Evolutionary conservation across 2,888 invertebrate species (phyloP), one percentile per base, ranked within the genome.

Genomic region (Parapristionchus giblindavisi): DNA sequence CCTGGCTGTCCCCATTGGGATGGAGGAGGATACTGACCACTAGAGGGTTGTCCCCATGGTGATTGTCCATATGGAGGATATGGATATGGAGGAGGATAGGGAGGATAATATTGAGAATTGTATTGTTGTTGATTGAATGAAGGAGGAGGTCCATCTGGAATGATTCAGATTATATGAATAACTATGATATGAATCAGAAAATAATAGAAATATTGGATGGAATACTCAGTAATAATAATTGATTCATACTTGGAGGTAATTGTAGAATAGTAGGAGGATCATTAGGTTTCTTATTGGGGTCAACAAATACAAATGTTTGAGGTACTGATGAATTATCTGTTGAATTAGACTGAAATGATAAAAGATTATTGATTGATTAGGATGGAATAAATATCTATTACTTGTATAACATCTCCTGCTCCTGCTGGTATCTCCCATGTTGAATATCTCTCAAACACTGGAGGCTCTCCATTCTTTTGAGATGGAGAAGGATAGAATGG

Each of bases 371-470:
- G 38, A 40, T 61, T 24, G 34, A 34, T 34, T 43, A 17, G 17
- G 43, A 2, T 8, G 5, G 8, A 34, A 3, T 43, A 11, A 24
- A 14, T 14, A 14, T 58, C 24, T 11, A 24, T 58, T 56, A 56
- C 70, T 38, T 70, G 21, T 6, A 70, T 14, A 54, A 70, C 24
- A 29, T 72, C 72, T 3, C 72, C 72, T 3, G 48, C 72, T 29
- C 72, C 72, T 6, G 72, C 58, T 3, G 72, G 72, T 4, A 72
- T 40, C 38, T 72, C 72, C 72, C 72, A 72, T 21, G 72, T 72
- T 2, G 72, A 72, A 48, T 60, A 72, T 40, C 72, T 38, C 60
- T 72, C 72, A 36, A 72, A 58, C 6, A 72, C 60, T 1, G 72
- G 72, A 58, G 56, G 43, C 24, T 32, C 48, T 5, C 52, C 54